Evolutionary conservation across 2,113 vertebrate genomes (phyloP), one percentile per base, ranked within the genome.

Genomic region (Nanger granti): DNA sequence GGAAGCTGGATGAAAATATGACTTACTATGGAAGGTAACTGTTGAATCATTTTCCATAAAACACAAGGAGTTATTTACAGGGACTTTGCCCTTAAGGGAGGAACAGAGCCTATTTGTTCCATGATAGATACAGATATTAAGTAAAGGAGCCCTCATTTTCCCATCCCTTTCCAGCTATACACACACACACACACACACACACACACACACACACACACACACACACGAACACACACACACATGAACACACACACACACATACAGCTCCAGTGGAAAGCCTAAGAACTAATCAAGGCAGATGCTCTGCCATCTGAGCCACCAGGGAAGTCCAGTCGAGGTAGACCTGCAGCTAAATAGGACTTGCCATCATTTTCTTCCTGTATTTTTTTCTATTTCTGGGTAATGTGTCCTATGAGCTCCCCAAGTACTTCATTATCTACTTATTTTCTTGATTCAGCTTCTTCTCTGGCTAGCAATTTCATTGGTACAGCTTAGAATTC

Each of bases 381-480:
- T 47, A 66, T 95, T 52, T 96, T 96, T 92, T 94, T 80, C 59
- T 87, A 10, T 89, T 82, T 96, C 94, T 93, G 17, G 52, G 8
- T 80, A 79, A 55, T 76, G 31, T 88, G 55, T 93, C n/a, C 64
- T 85, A 17, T 52, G 90, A 57, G 64, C 49, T 92, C 88, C 90
- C 62, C 49, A 87, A 87, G 64, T 89, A 49, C 57, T 98, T 97
- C 60, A 97, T 98, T 97, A 97, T 97, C 95, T 97, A 76, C 87
- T 94, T 92, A 97, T 98, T 98, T 98, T 97, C 97, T 97, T 97
- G 97, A 97, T 97, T 97, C 97, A 62, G 47, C 95, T 64, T 64
- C 79, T 87, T 96, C 73, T 85, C 92, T 96, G 90, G 84, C 91
- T 52, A 95, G 76, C 28, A 93, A 60, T 97, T 97, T 97, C 92